Base-by-base conservation (phyloP, 2,888 invertebrate genomes). In the Eupsilia transversa region DNA sequence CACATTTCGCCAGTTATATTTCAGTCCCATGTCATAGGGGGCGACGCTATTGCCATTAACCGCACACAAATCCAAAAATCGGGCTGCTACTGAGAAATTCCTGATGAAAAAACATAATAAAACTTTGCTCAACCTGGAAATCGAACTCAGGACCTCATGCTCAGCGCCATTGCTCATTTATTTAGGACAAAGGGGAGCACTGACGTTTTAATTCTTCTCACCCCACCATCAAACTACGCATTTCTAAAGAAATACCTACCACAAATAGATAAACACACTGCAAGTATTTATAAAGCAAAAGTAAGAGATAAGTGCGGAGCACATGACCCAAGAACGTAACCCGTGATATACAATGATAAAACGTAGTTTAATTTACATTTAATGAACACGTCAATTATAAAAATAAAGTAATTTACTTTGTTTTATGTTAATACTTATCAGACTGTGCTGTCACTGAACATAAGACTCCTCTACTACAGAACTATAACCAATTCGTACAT, bases 291-390 rank as follows among this genome's bases (percentile, higher is more conserved):
- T 69, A 35, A 80, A 78, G 41, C 57, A 74, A 77, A 81, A 75
- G 35, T 74, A 64, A 43, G 30, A 60, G 79, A 84, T 84, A 85
- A 82, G 41, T 59, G 20, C 27, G 9, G 61, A 63, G 4, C 56
- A 75, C 63, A 41, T 79, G 86, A 85, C 86, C 85, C 74, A 23
- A 27, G 38, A 60, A 43, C 30, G 23, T 80, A 73, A 85, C 86
- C 85, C 66, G 49, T 41, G 77, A 80, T 78, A 85, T 7, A 68
- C 20, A 56, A 43, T 43, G 76, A 80, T 73, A 72, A 73, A 57
- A 67, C 65, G 17, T 70, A 63, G 61, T 68, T 68, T 56, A 57
- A 65, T 61, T 73, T 73, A 46, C 63, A 74, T 73, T 71, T 66
- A 46, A 72, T 74, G 35, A 59, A 59, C 46, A 57, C 30, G 10